These are phyloP conservation scores for Caranx melampygus DNA, from an alignment of 2,113 vertebrate genomes.

Conservation along the genomic window DNA sequence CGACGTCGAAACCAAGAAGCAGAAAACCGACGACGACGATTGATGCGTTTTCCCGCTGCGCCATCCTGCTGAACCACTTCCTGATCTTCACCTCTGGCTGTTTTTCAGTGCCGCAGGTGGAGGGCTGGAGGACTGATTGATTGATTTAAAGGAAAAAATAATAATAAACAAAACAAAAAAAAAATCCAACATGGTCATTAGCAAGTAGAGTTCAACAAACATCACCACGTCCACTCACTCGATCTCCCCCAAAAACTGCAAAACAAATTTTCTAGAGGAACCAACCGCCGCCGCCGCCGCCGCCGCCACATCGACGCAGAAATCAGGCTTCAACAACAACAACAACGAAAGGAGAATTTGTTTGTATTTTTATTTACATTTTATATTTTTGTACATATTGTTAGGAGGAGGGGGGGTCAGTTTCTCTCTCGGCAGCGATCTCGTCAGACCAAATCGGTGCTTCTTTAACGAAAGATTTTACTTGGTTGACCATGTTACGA, in stretches of 20 bases:
- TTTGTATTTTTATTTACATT: slow-evolving; percentile 99
- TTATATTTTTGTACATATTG: slow-evolving; percentile 99
- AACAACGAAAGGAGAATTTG: slow-evolving; percentile 93
- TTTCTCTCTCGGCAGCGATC: slow-evolving; percentile 88
- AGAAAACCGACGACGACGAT: slow-evolving; percentile 95
- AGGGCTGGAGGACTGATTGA: slow-evolving; percentile 74
- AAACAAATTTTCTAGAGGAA: slow-evolving; percentile 81
- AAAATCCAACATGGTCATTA: slow-evolving; percentile 89
- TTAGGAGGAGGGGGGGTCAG: slow-evolving; percentile 92
- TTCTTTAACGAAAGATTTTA: slow-evolving; percentile 87
- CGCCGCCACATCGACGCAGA: slow-evolving; percentile 78
- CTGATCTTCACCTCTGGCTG: slow-evolving; percentile 75
- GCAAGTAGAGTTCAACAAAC: slow-evolving; percentile 84
- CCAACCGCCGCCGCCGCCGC: slow-evolving; percentile 36
- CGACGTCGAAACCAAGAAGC: slow-evolving; percentile 95
- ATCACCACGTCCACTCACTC: slow-evolving; percentile 53
- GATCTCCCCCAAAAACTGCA: slow-evolving; percentile 68
- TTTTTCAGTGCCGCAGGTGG: slow-evolving; percentile 65
- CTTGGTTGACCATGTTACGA: slow-evolving; percentile 92
- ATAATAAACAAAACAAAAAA: slow-evolving; percentile 58
- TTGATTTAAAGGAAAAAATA: slow-evolving; percentile 66
- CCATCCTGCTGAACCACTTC: slow-evolving; percentile 77
- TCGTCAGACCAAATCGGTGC: slow-evolving; percentile 91
- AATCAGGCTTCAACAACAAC: slow-evolving; percentile 86
- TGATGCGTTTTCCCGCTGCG: slow-evolving; percentile 80